phyloP scores from a whole-genome alignment of 2,888 invertebrate genomes.

The Conomelus anceps region DNA sequence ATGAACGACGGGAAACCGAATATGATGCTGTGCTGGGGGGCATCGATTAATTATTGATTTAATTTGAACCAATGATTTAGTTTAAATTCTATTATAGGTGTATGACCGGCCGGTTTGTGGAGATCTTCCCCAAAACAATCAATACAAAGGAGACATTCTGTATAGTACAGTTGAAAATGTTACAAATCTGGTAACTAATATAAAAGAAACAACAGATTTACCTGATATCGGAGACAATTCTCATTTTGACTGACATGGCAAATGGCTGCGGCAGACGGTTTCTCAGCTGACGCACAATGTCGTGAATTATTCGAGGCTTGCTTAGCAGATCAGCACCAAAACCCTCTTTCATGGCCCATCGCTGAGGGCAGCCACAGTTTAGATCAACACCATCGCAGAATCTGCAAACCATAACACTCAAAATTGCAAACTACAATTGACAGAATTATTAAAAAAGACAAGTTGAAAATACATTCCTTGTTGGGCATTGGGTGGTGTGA shows the following conservation, averaged over 20 bases:
- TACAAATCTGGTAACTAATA: too few relatives aligned
- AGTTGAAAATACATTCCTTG: not conserved
- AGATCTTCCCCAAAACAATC: too few relatives aligned
- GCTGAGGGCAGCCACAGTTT: conserved; percentile 96
- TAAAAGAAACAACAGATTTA: too few relatives aligned
- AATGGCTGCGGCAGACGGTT: conserved; percentile 65
- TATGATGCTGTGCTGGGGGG: too few relatives aligned
- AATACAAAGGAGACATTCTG: too few relatives aligned
- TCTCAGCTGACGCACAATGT: conserved; percentile 69
- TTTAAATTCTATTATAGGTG: too few relatives aligned
- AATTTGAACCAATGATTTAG: too few relatives aligned
- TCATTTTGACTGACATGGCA: conserved; percentile 86
- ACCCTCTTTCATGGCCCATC: conserved; percentile 88
- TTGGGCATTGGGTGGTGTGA: too few relatives aligned
- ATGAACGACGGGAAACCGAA: too few relatives aligned
- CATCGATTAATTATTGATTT: too few relatives aligned
- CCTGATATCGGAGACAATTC: conserved; percentile 64
- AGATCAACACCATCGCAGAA: conserved; percentile 89
- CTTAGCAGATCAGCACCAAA: conserved; percentile 78
- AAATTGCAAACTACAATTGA: conserved; percentile 2
- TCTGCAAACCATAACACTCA: conserved; percentile 41
- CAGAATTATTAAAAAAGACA: not conserved
- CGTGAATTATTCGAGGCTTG: conserved; percentile 74
- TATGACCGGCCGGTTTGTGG: too few relatives aligned
- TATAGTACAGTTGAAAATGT: too few relatives aligned